Base-by-base conservation (phyloP, 2,797 vertebrate genomes). In the Siniperca undulata region DNA sequence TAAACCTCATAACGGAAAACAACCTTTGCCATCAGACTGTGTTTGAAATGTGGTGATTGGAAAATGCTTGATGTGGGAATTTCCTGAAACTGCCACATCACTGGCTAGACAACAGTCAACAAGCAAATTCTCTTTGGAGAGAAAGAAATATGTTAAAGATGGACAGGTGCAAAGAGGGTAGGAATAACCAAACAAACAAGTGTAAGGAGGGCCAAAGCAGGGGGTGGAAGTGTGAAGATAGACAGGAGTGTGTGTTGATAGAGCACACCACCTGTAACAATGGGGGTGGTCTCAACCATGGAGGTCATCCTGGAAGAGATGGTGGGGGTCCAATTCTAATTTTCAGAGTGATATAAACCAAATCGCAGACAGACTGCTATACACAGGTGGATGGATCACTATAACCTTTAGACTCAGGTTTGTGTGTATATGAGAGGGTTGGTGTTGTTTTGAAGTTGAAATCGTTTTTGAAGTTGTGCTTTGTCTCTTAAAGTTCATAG, bases 261-360 rank as follows among this genome's bases (percentile, higher is more conserved):
- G 86, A 75, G 74, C 59, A 22, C 36, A 46, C 82, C 83, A 88
- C 89, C 77, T 91, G 70, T 75, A 90, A 82, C 83, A 87, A 10
- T 77, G 62, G 78, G 64, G 92, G 89, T 93, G 92, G 89, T 91
- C 92, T 92, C 87, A 67, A 84, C 69, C 82, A 56, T 86, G 86
- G 86, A 91, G 89, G 88, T 86, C 74, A 59, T 68, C 55, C 73
- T 59, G 40, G n/a, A 84, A 62, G 61, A 40, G 67, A 36, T 75
- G 60, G 38, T 16, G 24, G 72, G 77, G 76, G 48, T n/a, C 0
- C 48, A 82, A 69, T 89, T 81, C 70, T 76, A 80, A 83, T 81
- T 42, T 22, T 55, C 30, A 81, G 36, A 77, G 73, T 1, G 24
- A 85, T 67, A 70, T 62, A 86, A 84, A 77, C 40, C 68, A 81